Conservation (phyloP, 2,113 vertebrate species). For the Seriola quinqueradiata region DNA sequence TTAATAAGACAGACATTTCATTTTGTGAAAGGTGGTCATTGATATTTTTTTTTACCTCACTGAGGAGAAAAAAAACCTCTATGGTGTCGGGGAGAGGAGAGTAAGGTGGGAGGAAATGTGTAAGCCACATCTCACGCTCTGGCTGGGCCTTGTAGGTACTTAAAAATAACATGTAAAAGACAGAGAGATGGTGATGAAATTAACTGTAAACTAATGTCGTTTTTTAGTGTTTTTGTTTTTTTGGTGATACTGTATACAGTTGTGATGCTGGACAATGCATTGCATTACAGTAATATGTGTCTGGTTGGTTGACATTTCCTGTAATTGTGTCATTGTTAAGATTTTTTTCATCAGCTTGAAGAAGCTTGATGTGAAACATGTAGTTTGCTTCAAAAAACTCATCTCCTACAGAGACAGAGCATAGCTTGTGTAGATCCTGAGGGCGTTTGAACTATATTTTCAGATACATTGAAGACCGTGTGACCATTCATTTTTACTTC, state of each 20-base stretch:
- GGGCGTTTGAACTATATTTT: not conserved
- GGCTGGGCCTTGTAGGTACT: not conserved
- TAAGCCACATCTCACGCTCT: slow-evolving; percentile 38
- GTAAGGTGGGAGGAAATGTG: slow-evolving; percentile 43
- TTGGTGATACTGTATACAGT: too few species aligned
- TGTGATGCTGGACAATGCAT: not conserved
- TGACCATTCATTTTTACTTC: not conserved
- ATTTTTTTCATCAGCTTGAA: not conserved
- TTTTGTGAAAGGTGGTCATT: not conserved
- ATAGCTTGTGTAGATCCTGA: not conserved
- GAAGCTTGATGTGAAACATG: not conserved
- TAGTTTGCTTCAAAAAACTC: not conserved
- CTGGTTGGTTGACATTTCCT: not conserved
- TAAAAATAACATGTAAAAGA: slow-evolving; percentile 30
- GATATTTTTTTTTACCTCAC: slow-evolving; percentile 12
- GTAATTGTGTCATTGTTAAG: not conserved
- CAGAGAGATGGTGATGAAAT: not conserved
- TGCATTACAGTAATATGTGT: not conserved
- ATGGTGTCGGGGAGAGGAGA: not conserved
- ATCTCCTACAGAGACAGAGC: not conserved
- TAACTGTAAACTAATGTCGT: not conserved
- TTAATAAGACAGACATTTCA: not conserved
- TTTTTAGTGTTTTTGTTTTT: too few species aligned
- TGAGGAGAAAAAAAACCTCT: slow-evolving; percentile 30
- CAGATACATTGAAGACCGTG: too few species aligned